These are phyloP conservation scores for Malacoraja senta DNA, from an alignment of 2,797 vertebrate genomes.

Conservation along the genomic window DNA sequence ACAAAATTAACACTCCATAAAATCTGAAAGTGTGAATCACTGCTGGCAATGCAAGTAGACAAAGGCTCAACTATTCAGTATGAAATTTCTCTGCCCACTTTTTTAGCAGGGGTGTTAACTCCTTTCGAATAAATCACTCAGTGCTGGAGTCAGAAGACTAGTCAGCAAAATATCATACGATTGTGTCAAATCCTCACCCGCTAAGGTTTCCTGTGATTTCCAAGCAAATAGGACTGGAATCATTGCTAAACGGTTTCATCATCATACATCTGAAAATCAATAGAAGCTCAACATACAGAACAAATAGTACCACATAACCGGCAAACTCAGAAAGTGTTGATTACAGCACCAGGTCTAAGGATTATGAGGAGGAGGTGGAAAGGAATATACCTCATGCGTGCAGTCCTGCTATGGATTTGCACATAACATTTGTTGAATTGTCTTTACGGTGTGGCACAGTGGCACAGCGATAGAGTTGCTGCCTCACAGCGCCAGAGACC, in stretches of 20 bases:
- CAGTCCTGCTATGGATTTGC: neutral
- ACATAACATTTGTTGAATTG: neutral
- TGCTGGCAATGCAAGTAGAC: neutral
- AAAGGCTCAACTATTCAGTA: neutral
- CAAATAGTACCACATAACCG: neutral
- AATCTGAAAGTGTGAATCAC: neutral
- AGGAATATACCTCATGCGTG: neutral
- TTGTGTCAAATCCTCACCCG: neutral
- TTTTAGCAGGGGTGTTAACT: neutral
- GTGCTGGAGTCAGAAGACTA: neutral
- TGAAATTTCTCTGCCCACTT: constrained; percentile 3
- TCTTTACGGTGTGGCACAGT: neutral
- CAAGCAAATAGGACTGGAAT: neutral
- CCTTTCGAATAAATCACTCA: neutral
- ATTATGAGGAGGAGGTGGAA: no score
- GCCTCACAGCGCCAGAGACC: no score
- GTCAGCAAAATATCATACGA: neutral
- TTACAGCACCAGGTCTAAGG: neutral
- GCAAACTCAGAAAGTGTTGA: neutral
- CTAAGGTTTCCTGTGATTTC: neutral
- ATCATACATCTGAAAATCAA: neutral
- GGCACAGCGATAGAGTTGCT: no score
- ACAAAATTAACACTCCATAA: constrained; percentile 8
- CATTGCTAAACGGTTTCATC: neutral
- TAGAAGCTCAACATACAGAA: neutral